Percentiles rank a stretch among this genome's conserved stretches.
Evolutionary conservation across 35 echinoderm and acorn worm species (phyloP).

Genomic region (Apostichopus californicus): DNA sequence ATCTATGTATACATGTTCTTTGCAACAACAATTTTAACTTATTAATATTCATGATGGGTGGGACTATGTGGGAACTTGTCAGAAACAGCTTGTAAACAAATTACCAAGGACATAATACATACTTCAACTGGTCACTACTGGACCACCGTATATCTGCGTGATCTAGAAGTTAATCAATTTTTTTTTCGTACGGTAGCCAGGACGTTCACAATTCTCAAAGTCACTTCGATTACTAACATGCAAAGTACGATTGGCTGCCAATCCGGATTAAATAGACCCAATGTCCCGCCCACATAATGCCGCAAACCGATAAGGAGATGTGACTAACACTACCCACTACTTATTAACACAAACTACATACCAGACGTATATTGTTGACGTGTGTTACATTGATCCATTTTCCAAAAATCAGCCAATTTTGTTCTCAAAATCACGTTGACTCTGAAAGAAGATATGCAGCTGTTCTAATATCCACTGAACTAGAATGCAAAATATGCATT

Average conservation of each 20-base stretch:
- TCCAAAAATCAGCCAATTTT: slow-evolving; percentile 14
- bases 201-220: too few relatives aligned
- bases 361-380: slow-evolving; percentile 13
- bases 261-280: neutral
- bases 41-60: neutral
- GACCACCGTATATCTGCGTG: too few relatives aligned
- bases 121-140: neutral
- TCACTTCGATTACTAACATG: neutral
- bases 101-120: slow-evolving; percentile 3
- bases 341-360: slow-evolving; percentile 15
- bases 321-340: slow-evolving; percentile 5
- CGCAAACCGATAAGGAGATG: slow-evolving; percentile 12
- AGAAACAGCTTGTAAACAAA: slow-evolving; percentile 9
- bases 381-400: slow-evolving; percentile 14
- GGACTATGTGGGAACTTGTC: slow-evolving; percentile 12
- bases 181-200: too few relatives aligned
- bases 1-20: neutral
- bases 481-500: neutral
- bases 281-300: slow-evolving; percentile 12
- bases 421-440: neutral
- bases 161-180: too few relatives aligned
- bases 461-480: slow-evolving; percentile 7
- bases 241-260: neutral
- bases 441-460: slow-evolving; percentile 13
- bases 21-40: too few relatives aligned